Conservation (phyloP, 2,888 invertebrate genomes). For the Pyrrhosoma nymphula region DNA sequence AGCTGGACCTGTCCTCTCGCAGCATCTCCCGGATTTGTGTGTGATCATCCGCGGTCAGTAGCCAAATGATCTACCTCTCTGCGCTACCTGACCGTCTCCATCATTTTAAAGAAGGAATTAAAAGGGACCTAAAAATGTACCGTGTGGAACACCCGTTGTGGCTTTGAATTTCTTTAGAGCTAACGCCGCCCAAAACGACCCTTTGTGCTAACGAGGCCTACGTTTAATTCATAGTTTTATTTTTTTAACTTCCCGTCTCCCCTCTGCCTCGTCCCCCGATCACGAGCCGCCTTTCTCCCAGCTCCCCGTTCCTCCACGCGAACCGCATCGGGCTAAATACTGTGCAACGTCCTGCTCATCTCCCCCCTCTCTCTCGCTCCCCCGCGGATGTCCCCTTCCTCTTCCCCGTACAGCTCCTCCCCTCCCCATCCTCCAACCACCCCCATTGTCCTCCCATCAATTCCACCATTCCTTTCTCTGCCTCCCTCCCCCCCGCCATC, state of each 20-base stretch:
- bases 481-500: not conserved
- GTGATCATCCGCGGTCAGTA: too few relatives aligned
- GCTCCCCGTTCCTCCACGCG: not conserved
- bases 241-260: constrained; percentile 27
- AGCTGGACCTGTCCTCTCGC: too few relatives aligned
- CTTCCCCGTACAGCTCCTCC: not conserved
- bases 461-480: constrained; percentile 22
- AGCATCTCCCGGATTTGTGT: too few relatives aligned
- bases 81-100: too few relatives aligned
- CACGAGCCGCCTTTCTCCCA: not conserved
- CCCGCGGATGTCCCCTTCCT: constrained; percentile 6
- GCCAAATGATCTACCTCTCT: too few relatives aligned
- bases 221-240: not conserved
- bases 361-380: not conserved
- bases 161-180: too few relatives aligned
- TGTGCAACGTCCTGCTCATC: constrained; percentile 53
- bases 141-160: too few relatives aligned
- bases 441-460: constrained; percentile 36
- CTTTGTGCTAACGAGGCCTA: not conserved
- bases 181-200: too few relatives aligned
- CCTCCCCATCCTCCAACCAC: not conserved
- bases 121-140: too few relatives aligned
- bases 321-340: constrained; percentile 27
- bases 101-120: too few relatives aligned
- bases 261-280: too few relatives aligned